Conservation (phyloP, 2,113 vertebrate genomes). For the Hiodon alosoides region DNA sequence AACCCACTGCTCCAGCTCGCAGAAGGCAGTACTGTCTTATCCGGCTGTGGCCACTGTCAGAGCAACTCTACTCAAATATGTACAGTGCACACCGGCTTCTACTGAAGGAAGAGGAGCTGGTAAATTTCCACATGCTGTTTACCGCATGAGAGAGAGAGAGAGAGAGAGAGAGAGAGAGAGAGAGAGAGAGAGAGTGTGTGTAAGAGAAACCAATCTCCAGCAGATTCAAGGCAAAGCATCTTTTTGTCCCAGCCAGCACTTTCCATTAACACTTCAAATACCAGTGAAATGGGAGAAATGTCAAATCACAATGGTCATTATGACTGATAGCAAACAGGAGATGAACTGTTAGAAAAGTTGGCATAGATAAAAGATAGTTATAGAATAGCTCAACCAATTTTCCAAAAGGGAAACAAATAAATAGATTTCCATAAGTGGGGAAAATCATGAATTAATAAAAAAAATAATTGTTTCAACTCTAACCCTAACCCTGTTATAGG, state of each 20-base stretch:
- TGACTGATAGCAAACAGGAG: too few species aligned
- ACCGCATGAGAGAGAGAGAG: not conserved
- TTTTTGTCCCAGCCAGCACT: slow-evolving; percentile 7
- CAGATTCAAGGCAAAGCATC: not conserved
- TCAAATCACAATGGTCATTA: not conserved
- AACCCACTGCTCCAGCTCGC: too few species aligned
- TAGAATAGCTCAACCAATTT: too few species aligned
- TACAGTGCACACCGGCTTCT: not conserved
- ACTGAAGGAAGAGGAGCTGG: slow-evolving; percentile 12
- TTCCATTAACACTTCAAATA: not conserved
- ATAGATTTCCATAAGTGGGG: not conserved
- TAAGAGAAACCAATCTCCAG: not conserved
- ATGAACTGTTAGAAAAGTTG: too few species aligned
- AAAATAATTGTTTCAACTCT: too few species aligned
- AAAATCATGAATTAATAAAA: too few species aligned
- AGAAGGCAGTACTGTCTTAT: too few species aligned
- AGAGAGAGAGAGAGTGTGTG: not conserved
- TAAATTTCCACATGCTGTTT: slow-evolving; percentile 8
- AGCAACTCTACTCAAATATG: too few species aligned
- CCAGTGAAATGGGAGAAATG: too few species aligned
- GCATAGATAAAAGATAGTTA: too few species aligned
- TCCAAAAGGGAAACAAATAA: not conserved
- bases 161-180: not conserved
- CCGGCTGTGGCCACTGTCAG: too few species aligned
- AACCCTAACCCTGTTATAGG: too few species aligned